Evolutionary conservation across 2,888 invertebrate species (phyloP).

Genomic region (Agrilus biguttatus): DNA sequence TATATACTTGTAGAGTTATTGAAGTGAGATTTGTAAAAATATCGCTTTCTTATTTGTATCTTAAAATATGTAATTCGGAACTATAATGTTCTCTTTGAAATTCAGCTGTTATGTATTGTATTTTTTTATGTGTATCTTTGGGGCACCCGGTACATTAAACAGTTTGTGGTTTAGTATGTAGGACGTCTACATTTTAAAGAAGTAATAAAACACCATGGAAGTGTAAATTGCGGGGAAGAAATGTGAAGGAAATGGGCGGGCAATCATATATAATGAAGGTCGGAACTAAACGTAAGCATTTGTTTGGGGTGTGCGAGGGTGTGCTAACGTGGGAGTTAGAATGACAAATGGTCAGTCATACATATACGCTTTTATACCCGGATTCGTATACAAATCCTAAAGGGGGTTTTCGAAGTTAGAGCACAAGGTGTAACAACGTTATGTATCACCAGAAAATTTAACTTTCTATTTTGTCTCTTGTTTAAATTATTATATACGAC

Average conservation of each 20-base stretch:
- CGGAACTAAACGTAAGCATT: conserved; percentile 9
- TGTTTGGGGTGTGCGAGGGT: conserved; percentile 6
- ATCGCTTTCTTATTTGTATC: too few relatives aligned
- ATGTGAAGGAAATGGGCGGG: conserved; percentile 14
- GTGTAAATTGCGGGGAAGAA: conserved; percentile 9
- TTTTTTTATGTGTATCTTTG: too few relatives aligned
- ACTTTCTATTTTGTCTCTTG: too few relatives aligned
- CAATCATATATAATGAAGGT: conserved; percentile 15
- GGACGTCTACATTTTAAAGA: too few relatives aligned
- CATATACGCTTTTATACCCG: conserved; percentile 29
- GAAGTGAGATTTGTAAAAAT: too few relatives aligned
- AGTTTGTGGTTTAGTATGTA: too few relatives aligned
- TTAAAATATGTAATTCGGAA: too few relatives aligned
- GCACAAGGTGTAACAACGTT: conserved; percentile 20
- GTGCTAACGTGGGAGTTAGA: conserved; percentile 22
- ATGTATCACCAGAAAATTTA: neutral
- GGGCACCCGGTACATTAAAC: too few relatives aligned
- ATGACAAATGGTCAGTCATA: conserved; percentile 35
- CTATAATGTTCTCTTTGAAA: too few relatives aligned
- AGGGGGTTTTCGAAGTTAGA: conserved; percentile 30
- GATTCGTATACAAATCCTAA: conserved; percentile 32
- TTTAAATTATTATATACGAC: neutral
- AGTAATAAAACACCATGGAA: too few relatives aligned
- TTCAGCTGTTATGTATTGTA: too few relatives aligned
- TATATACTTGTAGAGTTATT: too few relatives aligned